Evolutionary conservation across 2,113 vertebrate genomes (phyloP), one percentile per base, ranked within the genome.

Genomic region (Chlorocebus sabaeus): DNA sequence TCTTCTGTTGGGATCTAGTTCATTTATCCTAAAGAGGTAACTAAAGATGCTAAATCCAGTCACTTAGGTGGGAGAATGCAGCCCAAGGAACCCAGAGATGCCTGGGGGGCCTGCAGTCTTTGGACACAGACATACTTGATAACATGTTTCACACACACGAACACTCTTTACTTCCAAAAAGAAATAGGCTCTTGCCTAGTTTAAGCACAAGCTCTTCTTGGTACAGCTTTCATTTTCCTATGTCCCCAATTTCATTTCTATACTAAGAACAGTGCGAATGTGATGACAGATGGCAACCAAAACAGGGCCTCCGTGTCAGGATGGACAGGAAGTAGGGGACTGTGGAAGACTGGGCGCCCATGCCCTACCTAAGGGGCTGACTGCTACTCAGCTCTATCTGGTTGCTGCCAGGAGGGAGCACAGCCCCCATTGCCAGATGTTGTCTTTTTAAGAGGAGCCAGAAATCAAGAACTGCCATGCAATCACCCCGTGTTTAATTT

Each of bases 241-340:
- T 16, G 43, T 89, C 68, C 90, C 61, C 61, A 25, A 94, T 90
- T 89, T 87, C 76, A 92, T 27, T 80, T 96, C 87, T 80, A 48
- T 20, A 80, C 94, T 93, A 72, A 91, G 92, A 88, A 89, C 61
- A 84, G 30, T 35, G 5, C 2, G 13, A 78, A 76, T n/a, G 50
- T 48, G 61, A 92, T 4, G 68, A 92, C 86, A 93, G 94, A 87
- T 76, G 83, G 80, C 92, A 43, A 18, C 23, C 23, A 25, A 81
- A 14, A 52, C 32, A 6, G 83, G 90, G 73, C 81, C 43, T 59
- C 7, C 0, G 78, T 48, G 89, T 94, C 3, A 79, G 27, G 80
- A 80, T 14, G 35, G 67, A 84, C 61, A 68, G 50, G n/a, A 38
- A 89, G 95, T 5, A 32, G 92, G 45, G 89, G 73, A 20, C 90